These are phyloP conservation scores for Oryzias woworae DNA, from an alignment of 2,113 vertebrate genomes.

Conservation along the genomic window DNA sequence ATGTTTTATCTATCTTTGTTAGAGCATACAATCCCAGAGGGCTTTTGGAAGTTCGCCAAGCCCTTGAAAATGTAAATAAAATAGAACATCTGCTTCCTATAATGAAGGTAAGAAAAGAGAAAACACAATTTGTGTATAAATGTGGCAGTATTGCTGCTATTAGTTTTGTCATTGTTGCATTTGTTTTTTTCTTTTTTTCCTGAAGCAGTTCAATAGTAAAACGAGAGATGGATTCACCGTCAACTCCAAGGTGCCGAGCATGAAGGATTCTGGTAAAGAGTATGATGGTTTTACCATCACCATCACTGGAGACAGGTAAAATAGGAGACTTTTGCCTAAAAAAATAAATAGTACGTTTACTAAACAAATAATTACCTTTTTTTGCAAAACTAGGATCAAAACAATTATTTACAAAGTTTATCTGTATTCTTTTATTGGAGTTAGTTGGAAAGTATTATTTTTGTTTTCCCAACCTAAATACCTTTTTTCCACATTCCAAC, in stretches of 20 bases:
- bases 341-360: no score
- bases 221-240: constrained; percentile 98
- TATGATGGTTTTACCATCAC: constrained; percentile 97
- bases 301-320: constrained; percentile 96
- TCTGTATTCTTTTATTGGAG: no score
- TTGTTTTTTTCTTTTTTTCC: constrained; percentile 49
- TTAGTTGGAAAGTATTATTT: no score
- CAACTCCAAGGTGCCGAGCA: constrained; percentile 95
- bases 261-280: constrained; percentile 91
- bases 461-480: no score
- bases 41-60: constrained; percentile 89
- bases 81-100: constrained; percentile 98
- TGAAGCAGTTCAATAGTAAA: constrained; percentile 99
- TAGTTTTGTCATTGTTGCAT: background rate
- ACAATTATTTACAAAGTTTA: no score
- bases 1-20: constrained; percentile 8
- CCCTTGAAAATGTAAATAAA: constrained; percentile 93
- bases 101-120: constrained; percentile 87
- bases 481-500: no score
- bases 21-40: constrained; percentile 92
- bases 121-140: background rate
- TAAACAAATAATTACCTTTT: no score
- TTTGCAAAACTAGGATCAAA: no score
- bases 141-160: background rate
- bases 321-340: no score